Evolutionary conservation across 2,113 vertebrate species (phyloP).

Genomic region (Podocnemis expansa): DNA sequence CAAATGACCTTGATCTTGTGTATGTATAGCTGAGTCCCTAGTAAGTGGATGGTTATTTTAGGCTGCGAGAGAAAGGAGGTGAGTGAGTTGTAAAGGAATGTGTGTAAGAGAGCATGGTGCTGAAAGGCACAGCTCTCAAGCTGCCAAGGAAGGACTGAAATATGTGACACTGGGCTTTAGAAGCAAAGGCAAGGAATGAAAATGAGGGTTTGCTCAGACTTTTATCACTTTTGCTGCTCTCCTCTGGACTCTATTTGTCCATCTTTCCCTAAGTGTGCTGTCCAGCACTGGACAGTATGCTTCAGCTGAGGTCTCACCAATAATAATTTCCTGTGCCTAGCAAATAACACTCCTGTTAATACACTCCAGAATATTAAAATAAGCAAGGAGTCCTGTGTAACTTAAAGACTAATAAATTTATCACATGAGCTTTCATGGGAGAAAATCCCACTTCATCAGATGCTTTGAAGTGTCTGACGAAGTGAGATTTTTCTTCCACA

Average conservation of each 20-base stretch:
- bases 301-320: neutral
- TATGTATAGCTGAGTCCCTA: neutral
- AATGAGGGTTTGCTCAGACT: neutral
- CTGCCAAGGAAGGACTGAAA: neutral
- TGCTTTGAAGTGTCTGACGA: too few species aligned
- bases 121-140: neutral
- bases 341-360: neutral
- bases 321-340: neutral
- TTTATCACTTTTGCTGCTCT: neutral
- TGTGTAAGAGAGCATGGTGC: rapidly evolving
- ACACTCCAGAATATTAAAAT: neutral
- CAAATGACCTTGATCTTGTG: neutral
- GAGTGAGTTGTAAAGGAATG: rapidly evolving
- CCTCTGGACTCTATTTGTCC: neutral
- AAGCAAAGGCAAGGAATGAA: neutral
- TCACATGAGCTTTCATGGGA: too few species aligned
- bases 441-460: too few species aligned
- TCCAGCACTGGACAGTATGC: neutral
- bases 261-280: neutral
- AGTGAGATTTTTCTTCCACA: too few species aligned
- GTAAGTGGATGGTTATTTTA: neutral
- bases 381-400: too few species aligned
- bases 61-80: neutral
- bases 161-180: neutral
- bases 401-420: too few species aligned